phyloP scores from a whole-genome alignment of 2,797 vertebrate species.

The Enteromius argenteus region DNA sequence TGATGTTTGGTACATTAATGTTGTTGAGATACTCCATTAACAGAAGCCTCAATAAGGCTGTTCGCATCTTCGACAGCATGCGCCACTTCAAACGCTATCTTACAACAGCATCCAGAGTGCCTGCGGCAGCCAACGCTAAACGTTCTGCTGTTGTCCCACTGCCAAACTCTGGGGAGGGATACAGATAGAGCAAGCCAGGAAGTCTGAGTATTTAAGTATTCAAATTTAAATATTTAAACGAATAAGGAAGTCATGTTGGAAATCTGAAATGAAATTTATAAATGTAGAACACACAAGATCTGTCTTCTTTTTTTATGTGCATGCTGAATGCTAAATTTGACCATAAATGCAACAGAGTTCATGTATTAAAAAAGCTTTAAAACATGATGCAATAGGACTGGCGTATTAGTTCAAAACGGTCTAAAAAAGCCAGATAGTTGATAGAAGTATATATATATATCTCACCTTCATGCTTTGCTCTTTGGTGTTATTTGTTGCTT shows the following conservation, averaged over 20 bases:
- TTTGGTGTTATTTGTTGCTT: not conserved
- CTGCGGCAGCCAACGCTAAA: conserved; percentile 48
- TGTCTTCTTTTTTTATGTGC: not conserved
- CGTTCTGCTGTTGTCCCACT: conserved; percentile 50
- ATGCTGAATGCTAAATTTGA: not conserved
- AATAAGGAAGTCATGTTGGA: not conserved
- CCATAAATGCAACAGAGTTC: not conserved
- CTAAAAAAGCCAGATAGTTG: not conserved
- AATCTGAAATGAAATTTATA: not conserved
- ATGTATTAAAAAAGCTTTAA: not conserved
- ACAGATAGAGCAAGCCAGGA: conserved; percentile 43
- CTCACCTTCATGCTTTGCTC: not conserved
- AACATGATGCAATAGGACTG: not conserved
- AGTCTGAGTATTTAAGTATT: conserved; percentile 22
- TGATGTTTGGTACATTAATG: conserved; percentile 27
- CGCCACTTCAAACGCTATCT: conserved; percentile 55
- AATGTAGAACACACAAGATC: not conserved
- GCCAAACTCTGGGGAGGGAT: conserved; percentile 43
- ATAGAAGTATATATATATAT: not conserved
- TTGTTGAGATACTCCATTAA: conserved; percentile 47
- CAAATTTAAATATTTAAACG: not conserved
- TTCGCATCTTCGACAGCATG: conserved; percentile 41
- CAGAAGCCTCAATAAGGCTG: conserved; percentile 20
- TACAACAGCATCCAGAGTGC: conserved; percentile 45
- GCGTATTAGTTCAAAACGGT: not conserved